Conservation (phyloP, 2,888 invertebrate genomes). For the Drosophila gaucha region DNA sequence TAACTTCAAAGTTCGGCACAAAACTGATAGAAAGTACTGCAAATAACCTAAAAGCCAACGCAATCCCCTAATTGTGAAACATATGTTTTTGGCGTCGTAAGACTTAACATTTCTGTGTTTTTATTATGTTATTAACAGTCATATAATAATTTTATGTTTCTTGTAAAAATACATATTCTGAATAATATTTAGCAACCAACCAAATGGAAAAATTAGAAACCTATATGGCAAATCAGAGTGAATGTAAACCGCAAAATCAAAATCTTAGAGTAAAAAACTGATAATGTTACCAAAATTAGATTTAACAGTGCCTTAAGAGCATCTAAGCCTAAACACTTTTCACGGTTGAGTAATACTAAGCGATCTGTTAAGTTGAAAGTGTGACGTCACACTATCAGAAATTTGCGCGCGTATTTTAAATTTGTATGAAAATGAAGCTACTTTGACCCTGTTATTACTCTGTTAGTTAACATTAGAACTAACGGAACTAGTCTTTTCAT, state of each 20-base stretch:
- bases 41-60: not conserved
- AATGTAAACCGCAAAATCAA: not conserved
- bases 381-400: too few species aligned
- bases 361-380: too few species aligned
- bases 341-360: too few species aligned
- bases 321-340: too few species aligned
- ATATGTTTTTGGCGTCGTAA: not conserved
- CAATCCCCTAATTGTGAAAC: not conserved
- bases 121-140: constrained; percentile 13
- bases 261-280: not conserved
- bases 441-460: too few species aligned
- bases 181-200: not conserved
- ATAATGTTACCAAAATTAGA: not conserved
- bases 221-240: not conserved
- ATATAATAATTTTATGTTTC: not conserved
- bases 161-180: not conserved
- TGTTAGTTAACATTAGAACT: too few species aligned
- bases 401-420: too few species aligned
- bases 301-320: not conserved
- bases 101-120: not conserved
- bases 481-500: too few species aligned
- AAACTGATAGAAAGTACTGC: not conserved
- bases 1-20: not conserved
- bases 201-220: not conserved
- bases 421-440: too few species aligned